Evolutionary conservation across 2,888 invertebrate genomes (phyloP).

Genomic region (Thelaira solivaga): DNA sequence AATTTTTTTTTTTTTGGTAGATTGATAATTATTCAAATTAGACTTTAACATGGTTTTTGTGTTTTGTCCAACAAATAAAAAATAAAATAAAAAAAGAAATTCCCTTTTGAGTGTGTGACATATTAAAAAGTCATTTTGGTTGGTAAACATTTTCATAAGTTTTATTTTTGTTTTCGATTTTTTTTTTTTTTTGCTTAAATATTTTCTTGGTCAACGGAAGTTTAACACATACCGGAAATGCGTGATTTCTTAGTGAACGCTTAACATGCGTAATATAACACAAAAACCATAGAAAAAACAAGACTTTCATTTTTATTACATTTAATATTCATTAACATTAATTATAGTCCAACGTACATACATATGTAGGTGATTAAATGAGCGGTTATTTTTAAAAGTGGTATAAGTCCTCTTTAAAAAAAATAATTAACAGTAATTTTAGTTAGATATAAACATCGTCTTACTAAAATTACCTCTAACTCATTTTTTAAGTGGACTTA

Average conservation of each 20-base stretch:
- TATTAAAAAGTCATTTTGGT: slow-evolving; percentile 75
- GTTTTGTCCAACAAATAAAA: background rate
- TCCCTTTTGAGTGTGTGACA: slow-evolving; percentile 67
- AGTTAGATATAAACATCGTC: no score
- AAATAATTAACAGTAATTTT: no score
- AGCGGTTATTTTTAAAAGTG: no score
- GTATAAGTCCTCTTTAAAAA: no score
- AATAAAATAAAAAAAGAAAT: no score
- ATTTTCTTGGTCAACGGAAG: slow-evolving; percentile 62
- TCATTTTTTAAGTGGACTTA: no score
- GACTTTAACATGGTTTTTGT: slow-evolving; percentile 36
- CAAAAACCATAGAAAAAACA: background rate
- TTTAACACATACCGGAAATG: slow-evolving; percentile 72
- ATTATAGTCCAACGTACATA: no score
- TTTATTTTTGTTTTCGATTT: slow-evolving; percentile 23
- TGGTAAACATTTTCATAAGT: slow-evolving; percentile 67
- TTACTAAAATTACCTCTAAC: no score
- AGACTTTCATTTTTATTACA: background rate
- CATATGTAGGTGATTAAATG: no score
- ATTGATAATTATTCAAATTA: slow-evolving; percentile 62
- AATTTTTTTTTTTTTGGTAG: background rate
- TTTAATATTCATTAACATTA: slow-evolving; percentile 1
- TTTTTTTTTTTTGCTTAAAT: background rate
- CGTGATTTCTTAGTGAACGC: slow-evolving; percentile 67
- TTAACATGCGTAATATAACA: slow-evolving; percentile 20